Base-by-base conservation (phyloP, 2,888 invertebrate genomes). In the Crioceris asparagi region DNA sequence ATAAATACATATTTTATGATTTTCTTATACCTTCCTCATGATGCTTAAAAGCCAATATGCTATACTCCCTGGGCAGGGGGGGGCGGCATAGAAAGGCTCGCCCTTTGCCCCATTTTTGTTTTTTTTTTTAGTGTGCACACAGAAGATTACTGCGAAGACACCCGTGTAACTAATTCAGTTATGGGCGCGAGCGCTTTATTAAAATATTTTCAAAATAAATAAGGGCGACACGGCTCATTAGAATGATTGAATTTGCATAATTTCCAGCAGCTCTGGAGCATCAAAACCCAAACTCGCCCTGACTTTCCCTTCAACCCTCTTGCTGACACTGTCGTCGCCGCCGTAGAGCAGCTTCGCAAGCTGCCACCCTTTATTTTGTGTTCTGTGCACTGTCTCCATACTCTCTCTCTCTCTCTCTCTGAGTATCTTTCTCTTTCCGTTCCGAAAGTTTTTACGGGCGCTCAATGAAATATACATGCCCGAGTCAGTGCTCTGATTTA, bases 161-260 rank as follows among this genome's bases (percentile, higher is more conserved):
- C 44, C 48, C 48, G 41, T n/a, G n/a, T 46, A 44, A 40, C 48
- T 39, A 46, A 48, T 48, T 39, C 32, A 17, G n/a, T 33, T 31
- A 29, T 34, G 34, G 30, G 32, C 42, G 35, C 32, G 35, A 33
- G 41, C 21, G 44, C 42, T 47, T 49, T 47, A 52, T 50, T 52
- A 49, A 48, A 47, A 47, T 46, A 50, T 48, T 47, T 48, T 44
- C 43, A 45, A 41, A 46, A 49, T 49, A 50, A 52, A 48, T 52
- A 50, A 49, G 50, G 50, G 50, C 34, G 50, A 44, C 43, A 48
- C 46, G 49, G 45, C 50, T 48, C 50, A 52, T 50, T 52, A 47
- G 45, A 48, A 48, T 44, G 43, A 46, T 50, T 47, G 44, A 49
- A 52, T 50, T 49, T 50, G 47, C 48, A 52, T 50, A 47, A 38